These are phyloP conservation scores for Cremastinae sp. DNA, from an alignment of 2,888 invertebrate genomes.

Conservation along the genomic window DNA sequence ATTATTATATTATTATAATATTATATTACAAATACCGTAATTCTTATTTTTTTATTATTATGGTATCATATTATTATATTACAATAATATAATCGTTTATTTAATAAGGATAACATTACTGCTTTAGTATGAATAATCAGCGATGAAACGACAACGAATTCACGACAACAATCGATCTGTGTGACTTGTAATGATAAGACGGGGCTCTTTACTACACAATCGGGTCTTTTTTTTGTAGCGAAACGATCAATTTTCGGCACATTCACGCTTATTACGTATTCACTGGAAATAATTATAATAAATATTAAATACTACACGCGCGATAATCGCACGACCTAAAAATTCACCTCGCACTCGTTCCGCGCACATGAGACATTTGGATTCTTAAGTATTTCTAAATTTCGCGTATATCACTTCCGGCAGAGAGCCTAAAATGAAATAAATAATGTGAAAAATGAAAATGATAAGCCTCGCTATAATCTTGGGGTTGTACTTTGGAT, in stretches of 20 bases:
- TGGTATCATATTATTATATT: conserved; percentile 10
- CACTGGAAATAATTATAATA: conserved; percentile 23
- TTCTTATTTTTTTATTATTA: conserved; percentile 4
- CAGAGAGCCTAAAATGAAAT: conserved; percentile 29
- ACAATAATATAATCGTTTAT: conserved; percentile 6
- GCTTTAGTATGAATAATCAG: conserved; percentile 38
- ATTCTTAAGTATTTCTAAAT: conserved; percentile 53
- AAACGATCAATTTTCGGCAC: not conserved
- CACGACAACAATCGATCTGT: conserved; percentile 37
- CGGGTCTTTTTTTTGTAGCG: conserved; percentile 42
- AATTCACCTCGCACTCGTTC: conserved; percentile 26
- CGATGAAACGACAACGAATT: conserved; percentile 52
- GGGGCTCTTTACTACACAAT: conserved; percentile 40
- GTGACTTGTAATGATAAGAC: conserved; percentile 16
- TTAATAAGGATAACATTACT: conserved; percentile 29
- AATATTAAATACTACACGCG: conserved; percentile 39
- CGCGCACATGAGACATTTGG: conserved; percentile 27
- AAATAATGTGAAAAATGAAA: conserved; percentile 7
- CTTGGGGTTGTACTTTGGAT: conserved; percentile 33
- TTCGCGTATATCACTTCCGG: conserved; percentile 53
- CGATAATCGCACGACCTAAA: conserved; percentile 35
- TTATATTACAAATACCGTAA: conserved; percentile 21
- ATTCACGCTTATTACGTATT: conserved; percentile 11
- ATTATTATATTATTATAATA: conserved; percentile 5
- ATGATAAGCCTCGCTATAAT: conserved; percentile 6